Base-by-base conservation (phyloP, 2,797 vertebrate genomes). In the Eospalax fontanierii region DNA sequence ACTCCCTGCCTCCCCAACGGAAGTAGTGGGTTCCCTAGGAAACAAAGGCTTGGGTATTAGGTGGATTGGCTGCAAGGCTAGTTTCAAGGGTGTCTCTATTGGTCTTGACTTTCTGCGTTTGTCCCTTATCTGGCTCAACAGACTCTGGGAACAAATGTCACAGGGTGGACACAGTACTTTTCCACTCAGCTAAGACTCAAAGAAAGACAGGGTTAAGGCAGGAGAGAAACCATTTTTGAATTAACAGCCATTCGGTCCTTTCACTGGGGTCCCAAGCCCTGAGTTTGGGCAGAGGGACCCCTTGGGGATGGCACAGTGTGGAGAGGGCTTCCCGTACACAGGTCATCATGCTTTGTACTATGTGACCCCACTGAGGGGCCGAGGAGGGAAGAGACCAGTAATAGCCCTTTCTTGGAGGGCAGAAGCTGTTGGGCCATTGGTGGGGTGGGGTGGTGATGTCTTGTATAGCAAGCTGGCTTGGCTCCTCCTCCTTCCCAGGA, bases 281-380 rank as follows among this genome's bases (percentile, higher is more conserved):
- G n/a, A 59, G 57, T 46, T n/a, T 26, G 38, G 8, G 50, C 46
- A 63, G 38, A 63, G 26, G 21, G 11, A 2, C 16, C 8, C 75
- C 33, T 0, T 5, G 11, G 22, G 28, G 46, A 6, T 10, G 22
- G 22, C 22, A 35, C 30, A 24, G 16, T 15, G 54, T 40, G 26
- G 21, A 7, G 65, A 1, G n/a, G 43, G 68, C 22, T 28, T 33
- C 71, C 14, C 28, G 16, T 1, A 19, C 74, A 75, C 46, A 46
- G 54, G 66, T 86, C 95, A 91, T 57, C 59, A 35, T 71, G 93
- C 94, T 94, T 92, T 88, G 70, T 88, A 89, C 81, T 71, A 7
- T 91, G 78, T n/a, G 80, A 90, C 65, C 74, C 76, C 57, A 63
- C 18, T 33, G 66, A 14, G 46, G 75, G 24, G 26, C 73, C 18